Percentiles rank a stretch among this genome's conserved stretches.
Evolutionary conservation across 1,140 invertebrate species (phyloP).

Genomic region (Melanaphis sacchari): DNA sequence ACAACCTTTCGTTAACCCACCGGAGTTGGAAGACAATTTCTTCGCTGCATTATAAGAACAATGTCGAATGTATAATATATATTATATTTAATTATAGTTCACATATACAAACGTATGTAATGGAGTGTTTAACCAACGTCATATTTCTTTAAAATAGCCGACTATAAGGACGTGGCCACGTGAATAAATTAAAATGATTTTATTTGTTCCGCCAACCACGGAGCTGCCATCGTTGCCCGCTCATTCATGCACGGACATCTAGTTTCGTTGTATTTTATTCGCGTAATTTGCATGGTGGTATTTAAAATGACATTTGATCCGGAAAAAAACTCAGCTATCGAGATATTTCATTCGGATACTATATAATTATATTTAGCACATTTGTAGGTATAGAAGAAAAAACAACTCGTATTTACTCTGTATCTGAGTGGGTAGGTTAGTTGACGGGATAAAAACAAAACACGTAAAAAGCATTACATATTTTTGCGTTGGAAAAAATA

Average conservation of each 20-base stretch:
- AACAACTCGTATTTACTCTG: not conserved
- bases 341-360: constrained; percentile 33
- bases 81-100: constrained; percentile 29
- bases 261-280: constrained; percentile 30
- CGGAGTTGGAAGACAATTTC: not conserved
- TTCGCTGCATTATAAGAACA: not conserved
- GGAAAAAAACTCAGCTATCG: constrained; percentile 29
- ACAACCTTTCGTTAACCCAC: not conserved
- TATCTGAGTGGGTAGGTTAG: constrained; percentile 21
- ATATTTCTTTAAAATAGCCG: constrained; percentile 22
- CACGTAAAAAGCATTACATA: constrained; percentile 37
- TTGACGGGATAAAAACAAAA: constrained; percentile 18
- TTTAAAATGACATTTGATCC: constrained; percentile 34
- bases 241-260: constrained; percentile 32
- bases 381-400: constrained; percentile 12
- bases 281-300: constrained; percentile 28
- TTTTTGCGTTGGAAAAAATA: constrained; percentile 1
- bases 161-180: not conserved
- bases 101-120: constrained; percentile 6
- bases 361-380: constrained; percentile 40
- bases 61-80: not conserved
- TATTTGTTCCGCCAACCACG: constrained; percentile 15
- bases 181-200: constrained; percentile 45
- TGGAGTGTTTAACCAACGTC: constrained; percentile 1
- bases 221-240: not conserved